Evolutionary conservation across 2,113 vertebrate genomes (phyloP), one percentile per base, ranked within the genome.

Genomic region (Pomatorhinus ruficollis): DNA sequence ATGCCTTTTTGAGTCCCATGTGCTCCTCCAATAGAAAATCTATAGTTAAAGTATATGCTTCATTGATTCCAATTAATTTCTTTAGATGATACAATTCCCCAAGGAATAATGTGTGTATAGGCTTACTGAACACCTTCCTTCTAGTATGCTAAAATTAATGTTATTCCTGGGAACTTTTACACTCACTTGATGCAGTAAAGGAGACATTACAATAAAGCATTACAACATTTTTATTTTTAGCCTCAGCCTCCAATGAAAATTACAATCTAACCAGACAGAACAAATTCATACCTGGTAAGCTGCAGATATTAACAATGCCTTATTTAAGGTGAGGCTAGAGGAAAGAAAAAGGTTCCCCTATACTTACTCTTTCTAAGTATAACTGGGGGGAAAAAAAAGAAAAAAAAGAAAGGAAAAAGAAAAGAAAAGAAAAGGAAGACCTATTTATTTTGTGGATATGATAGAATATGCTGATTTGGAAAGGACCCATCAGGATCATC

Each of bases 51-150:
- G 37, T 49, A 44, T 39, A 86, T 52, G 89, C 75, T 91, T 78
- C 66, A 86, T 71, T 89, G 90, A 63, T 78, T 95, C 54, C n/a
- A 95, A 87, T 91, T 94, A 91, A 87, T 92, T 84, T 82, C 66
- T 78, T 89, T 84, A 64, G 88, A 74, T 70, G 10, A 92, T n/a
- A 63, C 11, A 71, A 10, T 83, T 93, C 86, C 42, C 27, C 24
- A 74, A 60, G 42, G 80, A 91, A 66, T 66, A 70, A 60, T 11
- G 35, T 56, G 37, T 77, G 15, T 52, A 42, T 56, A 75, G 27
- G 8, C 14, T 64, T 74, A 63, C 19, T 56, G 22, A 97, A 82
- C 18, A 76, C 66, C 56, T 84, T 76, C 35, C 61, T 70, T 85
- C 63, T 87, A 84, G 49, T 53, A 39, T 42, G 37, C 30, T 69